Base-by-base conservation (phyloP, 2,113 vertebrate genomes). In the Oryzias celebensis region DNA sequence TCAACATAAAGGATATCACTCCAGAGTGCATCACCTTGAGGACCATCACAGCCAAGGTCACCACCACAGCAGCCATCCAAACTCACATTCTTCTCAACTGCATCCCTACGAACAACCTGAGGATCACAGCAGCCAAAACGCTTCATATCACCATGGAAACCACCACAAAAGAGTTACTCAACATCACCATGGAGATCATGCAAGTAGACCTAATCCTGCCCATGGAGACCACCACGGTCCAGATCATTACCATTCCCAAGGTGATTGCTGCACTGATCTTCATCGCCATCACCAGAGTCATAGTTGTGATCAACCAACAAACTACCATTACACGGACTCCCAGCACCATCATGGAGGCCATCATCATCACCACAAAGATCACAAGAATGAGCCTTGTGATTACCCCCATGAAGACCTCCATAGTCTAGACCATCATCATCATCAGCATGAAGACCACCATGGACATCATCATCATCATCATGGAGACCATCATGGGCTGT, bases 91-190 rank as follows among this genome's bases (percentile, higher is more conserved):
- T 7, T 48, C 62, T 5, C 46, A 52, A 4, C 51, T 44, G 7
- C 44, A 45, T 65, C 62, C 22, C 52, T 44, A 36, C 41, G 45
- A 20, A 36, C 52, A 54, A 14, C 20, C 14, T 18, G 49, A 17
- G 43, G 55, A 43, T 18, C 14, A 22, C 4, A 13, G 18, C 16
- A 18, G 23, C 36, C 23, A 23, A 47, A 26, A 2, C 2, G 55
- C 61, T 58, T 62, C 55, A 0, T 55, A 78, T 60, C 59, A 63
- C 10, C 72, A 74, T 61, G 58, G 14, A n/a, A 57, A 65, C 49
- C 23, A 81, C 16, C 61, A 80, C 6, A 64, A 23, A 16, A 17
- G n/a, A 26, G 14, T 0, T 16, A 42, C 62, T 57, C 60, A 54
- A 0, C 60, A 67, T 44, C 51, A 65, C 7, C 59, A 71, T 52